Base-by-base conservation (phyloP, 2,797 vertebrate species). In the Hafferia zeledoni region DNA sequence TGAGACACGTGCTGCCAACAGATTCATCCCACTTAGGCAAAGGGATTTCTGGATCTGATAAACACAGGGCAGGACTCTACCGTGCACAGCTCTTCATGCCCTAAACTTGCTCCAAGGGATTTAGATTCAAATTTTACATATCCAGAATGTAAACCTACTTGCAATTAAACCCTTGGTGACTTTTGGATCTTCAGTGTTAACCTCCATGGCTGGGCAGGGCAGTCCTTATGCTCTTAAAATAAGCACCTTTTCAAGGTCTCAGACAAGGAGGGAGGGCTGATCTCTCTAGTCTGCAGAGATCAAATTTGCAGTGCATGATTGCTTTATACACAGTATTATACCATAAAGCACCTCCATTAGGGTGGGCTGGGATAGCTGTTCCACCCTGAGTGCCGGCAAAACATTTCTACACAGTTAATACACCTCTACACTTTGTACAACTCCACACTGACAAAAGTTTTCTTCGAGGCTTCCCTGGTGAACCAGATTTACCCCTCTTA, bases 271-370 rank as follows among this genome's bases (percentile, higher is more conserved):
- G 30, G 11, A 16, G 59, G 57, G 49, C 63, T 63, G 64, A 69
- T 22, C 23, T 28, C 37, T 77, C 33, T 19, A 56, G 44, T 20
- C 50, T n/a, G 35, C 64, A 35, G 61, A 63, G 49, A 39, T 17
- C 15, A 43, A 33, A 67, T 28, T 22, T 3, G 0, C 50, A 72
- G 47, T 5, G 10, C 27, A 2, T 2, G 18, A 55, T 2, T 84
- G 18, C 14, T 49, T 85, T 67, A 17, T 3, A 11, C 3, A 11
- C 19, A 31, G 30, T 1, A 43, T 43, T 46, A 16, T 6, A 39
- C 16, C n/a, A 11, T 13, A 50, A n/a, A 65, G 43, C 47, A 41
- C 35, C 53, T 83, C 41, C 49, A 43, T 24, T 11, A 39, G 41
- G 50, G 52, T 30, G 46, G 23, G 39, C 27, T 59, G 13, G 17